Evolutionary conservation across 2,797 vertebrate genomes (phyloP).

Genomic region (Heterohyrax brucei): DNA sequence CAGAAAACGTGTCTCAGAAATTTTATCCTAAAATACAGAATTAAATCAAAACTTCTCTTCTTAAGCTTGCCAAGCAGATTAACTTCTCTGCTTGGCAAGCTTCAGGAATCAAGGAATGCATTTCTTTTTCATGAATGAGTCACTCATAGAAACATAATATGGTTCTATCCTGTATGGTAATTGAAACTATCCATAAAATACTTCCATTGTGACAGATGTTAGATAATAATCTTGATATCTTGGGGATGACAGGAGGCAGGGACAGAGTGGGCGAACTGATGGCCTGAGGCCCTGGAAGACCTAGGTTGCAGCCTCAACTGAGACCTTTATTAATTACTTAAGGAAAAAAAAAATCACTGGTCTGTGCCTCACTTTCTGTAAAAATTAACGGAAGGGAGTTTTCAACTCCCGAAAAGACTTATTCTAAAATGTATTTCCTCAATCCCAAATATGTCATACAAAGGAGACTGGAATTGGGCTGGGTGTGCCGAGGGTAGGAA

Average conservation of each 20-base stretch:
- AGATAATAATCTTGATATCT: neutral
- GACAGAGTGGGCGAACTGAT: neutral
- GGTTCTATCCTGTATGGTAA: neutral
- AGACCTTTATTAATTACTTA: neutral
- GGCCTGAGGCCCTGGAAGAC: neutral
- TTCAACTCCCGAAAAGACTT: neutral
- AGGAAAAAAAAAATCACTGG: neutral
- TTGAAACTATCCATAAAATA: slow-evolving; percentile 10
- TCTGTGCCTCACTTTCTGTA: neutral
- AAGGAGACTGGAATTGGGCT: neutral
- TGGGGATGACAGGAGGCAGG: neutral
- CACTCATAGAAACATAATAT: slow-evolving; percentile 5
- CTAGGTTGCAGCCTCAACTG: neutral
- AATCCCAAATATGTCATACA: neutral
- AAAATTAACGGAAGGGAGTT: neutral
- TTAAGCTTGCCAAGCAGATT: slow-evolving; percentile 48
- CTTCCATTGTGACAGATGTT: neutral
- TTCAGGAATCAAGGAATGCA: neutral
- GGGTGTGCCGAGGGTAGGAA: neutral
- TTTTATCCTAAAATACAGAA: slow-evolving; percentile 45
- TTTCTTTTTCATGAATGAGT: slow-evolving; percentile 39
- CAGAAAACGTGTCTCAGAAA: slow-evolving; percentile 21
- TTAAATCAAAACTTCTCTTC: slow-evolving; percentile 32
- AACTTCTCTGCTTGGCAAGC: neutral
- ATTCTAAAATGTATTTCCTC: slow-evolving; percentile 26